Conservation (phyloP, 2,888 invertebrate species). For the Oligia strigilis region DNA sequence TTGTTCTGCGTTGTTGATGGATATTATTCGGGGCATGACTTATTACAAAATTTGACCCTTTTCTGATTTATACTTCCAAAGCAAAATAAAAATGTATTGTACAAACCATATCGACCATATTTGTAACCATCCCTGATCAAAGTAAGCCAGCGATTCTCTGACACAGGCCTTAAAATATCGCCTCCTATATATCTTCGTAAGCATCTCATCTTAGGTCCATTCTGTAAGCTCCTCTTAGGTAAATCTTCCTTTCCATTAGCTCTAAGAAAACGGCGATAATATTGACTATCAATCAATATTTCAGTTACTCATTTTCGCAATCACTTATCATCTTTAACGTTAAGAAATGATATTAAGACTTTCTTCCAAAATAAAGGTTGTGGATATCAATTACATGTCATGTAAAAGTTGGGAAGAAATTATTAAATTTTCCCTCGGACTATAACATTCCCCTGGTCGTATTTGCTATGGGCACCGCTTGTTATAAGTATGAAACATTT, state of each 20-base stretch:
- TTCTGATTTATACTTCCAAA: not conserved
- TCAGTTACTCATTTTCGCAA: conserved; percentile 26
- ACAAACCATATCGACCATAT: not conserved
- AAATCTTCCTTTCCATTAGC: conserved; percentile 47
- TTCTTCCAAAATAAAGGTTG: not conserved
- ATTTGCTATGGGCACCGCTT: conserved; percentile 69
- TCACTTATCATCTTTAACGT: conserved; percentile 15
- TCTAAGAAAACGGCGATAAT: conserved; percentile 41
- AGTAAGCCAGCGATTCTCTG: conserved; percentile 3
- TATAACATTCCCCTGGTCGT: conserved; percentile 61
- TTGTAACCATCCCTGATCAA: conserved; percentile 15
- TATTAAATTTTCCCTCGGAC: conserved; percentile 66
- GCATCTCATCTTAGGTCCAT: conserved; percentile 42
- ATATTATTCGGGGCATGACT: conserved; percentile 18
- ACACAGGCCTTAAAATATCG: conserved; percentile 31
- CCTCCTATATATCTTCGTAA: conserved; percentile 45
- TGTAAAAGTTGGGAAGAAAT: conserved; percentile 55
- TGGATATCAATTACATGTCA: conserved; percentile 62
- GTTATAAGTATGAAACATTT: conserved; percentile 76
- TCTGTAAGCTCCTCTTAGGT: conserved; percentile 39
- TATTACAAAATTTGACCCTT: conserved; percentile 5
- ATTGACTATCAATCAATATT: conserved; percentile 53
- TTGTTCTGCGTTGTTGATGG: conserved; percentile 34
- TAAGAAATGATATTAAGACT: not conserved
- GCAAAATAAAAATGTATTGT: not conserved